Evolutionary conservation across 2,113 vertebrate species (phyloP).

Genomic region (Clarias batrachus): DNA sequence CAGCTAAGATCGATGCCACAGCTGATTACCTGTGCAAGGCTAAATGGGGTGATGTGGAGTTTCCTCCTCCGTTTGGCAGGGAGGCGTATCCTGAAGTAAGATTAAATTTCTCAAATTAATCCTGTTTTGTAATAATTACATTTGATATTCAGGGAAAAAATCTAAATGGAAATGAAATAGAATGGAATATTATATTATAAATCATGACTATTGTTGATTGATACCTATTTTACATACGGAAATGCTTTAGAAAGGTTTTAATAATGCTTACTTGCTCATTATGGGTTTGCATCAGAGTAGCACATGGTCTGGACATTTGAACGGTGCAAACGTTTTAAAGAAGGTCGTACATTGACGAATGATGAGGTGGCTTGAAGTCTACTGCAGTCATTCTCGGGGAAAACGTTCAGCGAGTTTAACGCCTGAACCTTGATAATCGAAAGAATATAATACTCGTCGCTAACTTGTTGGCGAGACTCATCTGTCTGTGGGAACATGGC

Average conservation of each 20-base stretch:
- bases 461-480: too few relatives aligned
- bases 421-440: too few relatives aligned
- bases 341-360: too few relatives aligned
- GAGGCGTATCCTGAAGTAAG: conserved; percentile 96
- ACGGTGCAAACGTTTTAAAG: too few relatives aligned
- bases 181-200: neutral
- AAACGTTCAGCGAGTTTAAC: too few relatives aligned
- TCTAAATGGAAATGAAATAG: too few relatives aligned
- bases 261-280: neutral
- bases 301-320: neutral
- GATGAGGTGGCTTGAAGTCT: too few relatives aligned
- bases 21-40: conserved; percentile 97
- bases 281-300: neutral
- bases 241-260: neutral
- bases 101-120: neutral
- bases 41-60: conserved; percentile 97
- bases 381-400: too few relatives aligned
- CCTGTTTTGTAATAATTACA: neutral
- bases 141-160: neutral
- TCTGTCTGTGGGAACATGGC: too few relatives aligned
- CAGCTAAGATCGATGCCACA: conserved; percentile 93
- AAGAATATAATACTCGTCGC: too few relatives aligned
- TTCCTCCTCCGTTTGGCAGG: conserved; percentile 94
- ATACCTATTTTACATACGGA: neutral
- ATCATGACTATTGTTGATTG: neutral